phyloP scores from a whole-genome alignment of 2,888 invertebrate species.

The Yponomeuta plumbellus region DNA sequence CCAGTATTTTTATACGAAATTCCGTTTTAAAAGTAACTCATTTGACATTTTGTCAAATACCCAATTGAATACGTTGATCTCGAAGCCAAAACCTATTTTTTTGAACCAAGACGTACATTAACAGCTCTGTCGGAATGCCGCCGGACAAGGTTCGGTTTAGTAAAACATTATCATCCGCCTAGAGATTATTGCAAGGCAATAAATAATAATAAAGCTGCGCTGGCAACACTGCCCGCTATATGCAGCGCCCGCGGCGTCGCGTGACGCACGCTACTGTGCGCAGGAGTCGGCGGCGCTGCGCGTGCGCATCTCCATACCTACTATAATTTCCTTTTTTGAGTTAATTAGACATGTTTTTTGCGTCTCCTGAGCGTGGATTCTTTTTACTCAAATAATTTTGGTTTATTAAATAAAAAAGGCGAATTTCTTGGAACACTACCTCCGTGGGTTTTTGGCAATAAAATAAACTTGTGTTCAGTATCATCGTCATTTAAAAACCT shows the following conservation, averaged over 20 bases:
- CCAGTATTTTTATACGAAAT: too few relatives aligned
- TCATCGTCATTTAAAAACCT: too few relatives aligned
- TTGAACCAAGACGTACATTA: not conserved
- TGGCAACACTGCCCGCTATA: slow-evolving; percentile 32
- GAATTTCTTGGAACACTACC: too few relatives aligned
- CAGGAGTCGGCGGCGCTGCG: slow-evolving; percentile 28
- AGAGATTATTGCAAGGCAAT: slow-evolving; percentile 65
- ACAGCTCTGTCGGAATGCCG: slow-evolving; percentile 32
- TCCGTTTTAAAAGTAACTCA: too few relatives aligned
- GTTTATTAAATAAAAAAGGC: too few relatives aligned
- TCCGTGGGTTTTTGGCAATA: too few relatives aligned
- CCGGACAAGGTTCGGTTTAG: slow-evolving; percentile 38
- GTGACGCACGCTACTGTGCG: slow-evolving; percentile 65
- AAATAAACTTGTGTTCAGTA: too few relatives aligned
- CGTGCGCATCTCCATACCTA: slow-evolving; percentile 27
- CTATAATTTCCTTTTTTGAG: not conserved
- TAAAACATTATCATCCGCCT: slow-evolving; percentile 46
- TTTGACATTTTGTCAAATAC: too few relatives aligned
- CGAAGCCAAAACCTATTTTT: not conserved
- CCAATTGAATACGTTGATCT: too few relatives aligned
- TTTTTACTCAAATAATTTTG: too few relatives aligned
- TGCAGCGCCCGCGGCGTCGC: slow-evolving; percentile 41
- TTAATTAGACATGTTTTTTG: not conserved
- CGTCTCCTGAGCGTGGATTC: too few relatives aligned
- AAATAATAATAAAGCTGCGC: slow-evolving; percentile 63